These are phyloP conservation scores for Trematomus loennbergii DNA, from an alignment of 2,113 vertebrate species.

Conservation along the genomic window DNA sequence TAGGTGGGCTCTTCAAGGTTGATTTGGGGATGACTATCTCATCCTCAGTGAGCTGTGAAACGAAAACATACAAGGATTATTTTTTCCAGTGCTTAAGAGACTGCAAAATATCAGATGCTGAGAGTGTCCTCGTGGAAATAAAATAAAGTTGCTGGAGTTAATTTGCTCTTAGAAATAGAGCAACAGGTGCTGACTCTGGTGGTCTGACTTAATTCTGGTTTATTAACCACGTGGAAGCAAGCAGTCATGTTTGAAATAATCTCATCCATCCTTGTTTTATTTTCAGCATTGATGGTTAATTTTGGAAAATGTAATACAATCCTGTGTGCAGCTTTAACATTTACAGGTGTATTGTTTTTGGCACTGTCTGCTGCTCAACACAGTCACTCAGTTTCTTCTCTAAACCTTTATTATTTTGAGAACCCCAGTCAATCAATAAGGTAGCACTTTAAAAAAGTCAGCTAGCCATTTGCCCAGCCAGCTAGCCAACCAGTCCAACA, in stretches of 20 bases:
- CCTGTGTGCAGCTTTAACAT: slow-evolving; percentile 12
- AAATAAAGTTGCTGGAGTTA: slow-evolving; percentile 36
- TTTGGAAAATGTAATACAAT: slow-evolving; percentile 35
- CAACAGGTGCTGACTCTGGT: slow-evolving; percentile 60
- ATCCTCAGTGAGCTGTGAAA: slow-evolving; percentile 89
- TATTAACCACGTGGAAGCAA: slow-evolving; percentile 61
- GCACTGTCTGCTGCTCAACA: slow-evolving; percentile 12
- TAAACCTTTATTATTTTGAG: slow-evolving; percentile 56
- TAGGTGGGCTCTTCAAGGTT: slow-evolving; percentile 92
- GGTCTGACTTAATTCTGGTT: slow-evolving; percentile 36
- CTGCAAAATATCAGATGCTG: slow-evolving; percentile 41
- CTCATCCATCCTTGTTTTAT: slow-evolving; percentile 46
- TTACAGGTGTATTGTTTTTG: background rate
- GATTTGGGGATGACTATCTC: slow-evolving; percentile 94
- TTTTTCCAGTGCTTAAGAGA: slow-evolving; percentile 71
- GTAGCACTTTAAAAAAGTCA: slow-evolving; percentile 60
- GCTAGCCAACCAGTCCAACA: slow-evolving; percentile 64
- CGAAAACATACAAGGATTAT: slow-evolving; percentile 71
- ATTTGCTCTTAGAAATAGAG: slow-evolving; percentile 45
- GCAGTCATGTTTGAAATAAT: slow-evolving; percentile 47
- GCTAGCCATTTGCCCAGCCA: slow-evolving; percentile 57
- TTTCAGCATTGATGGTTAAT: slow-evolving; percentile 19
- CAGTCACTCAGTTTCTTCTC: slow-evolving; percentile 44
- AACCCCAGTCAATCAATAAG: slow-evolving; percentile 59
- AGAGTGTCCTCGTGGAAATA: slow-evolving; percentile 38